A percentile compares a stretch with the other conserved stretches of the same genome.
Evolutionary conservation across 2,888 invertebrate species (phyloP).

Genomic region (Mantis religiosa): DNA sequence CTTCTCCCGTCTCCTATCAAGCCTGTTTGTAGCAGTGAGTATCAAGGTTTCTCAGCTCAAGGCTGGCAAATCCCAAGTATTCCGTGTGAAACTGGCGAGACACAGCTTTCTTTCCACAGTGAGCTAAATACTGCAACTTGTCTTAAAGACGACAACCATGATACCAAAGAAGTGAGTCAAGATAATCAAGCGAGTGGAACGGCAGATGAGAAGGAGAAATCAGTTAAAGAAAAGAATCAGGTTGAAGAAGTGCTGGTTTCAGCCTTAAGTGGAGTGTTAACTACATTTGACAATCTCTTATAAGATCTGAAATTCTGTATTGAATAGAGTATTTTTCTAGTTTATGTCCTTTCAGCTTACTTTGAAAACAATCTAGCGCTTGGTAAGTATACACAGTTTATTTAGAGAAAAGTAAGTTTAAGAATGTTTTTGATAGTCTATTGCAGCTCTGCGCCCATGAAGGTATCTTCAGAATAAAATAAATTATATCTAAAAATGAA

Average conservation of each 20-base stretch:
- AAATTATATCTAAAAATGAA: too few species aligned
- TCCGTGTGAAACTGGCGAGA: slow-evolving; percentile 39
- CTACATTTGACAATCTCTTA: slow-evolving; percentile 28
- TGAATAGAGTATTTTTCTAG: neutral
- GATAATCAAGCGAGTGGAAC: slow-evolving; percentile 4
- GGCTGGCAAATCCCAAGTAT: slow-evolving; percentile 40
- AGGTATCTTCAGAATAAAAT: too few species aligned
- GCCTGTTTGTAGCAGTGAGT: slow-evolving; percentile 46
- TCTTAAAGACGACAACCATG: neutral
- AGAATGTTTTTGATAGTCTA: too few species aligned
- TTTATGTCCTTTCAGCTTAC: neutral
- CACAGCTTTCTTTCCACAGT: neutral
- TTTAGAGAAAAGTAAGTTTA: too few species aligned
- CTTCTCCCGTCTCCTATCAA: slow-evolving; percentile 57
- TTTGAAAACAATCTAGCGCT: too few species aligned
- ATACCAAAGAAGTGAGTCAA: neutral
- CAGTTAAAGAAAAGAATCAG: neutral
- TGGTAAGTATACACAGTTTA: too few species aligned
- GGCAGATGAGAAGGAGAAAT: neutral
- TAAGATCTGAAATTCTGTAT: neutral
- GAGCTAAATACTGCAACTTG: neutral
- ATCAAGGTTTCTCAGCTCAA: slow-evolving; percentile 41
- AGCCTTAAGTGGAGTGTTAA: slow-evolving; percentile 26
- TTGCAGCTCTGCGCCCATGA: too few species aligned
- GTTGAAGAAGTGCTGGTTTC: slow-evolving; percentile 23